A percentile compares a stretch with the other conserved stretches of the same genome.
These are phyloP conservation scores for Clarias fuscus DNA, from an alignment of 2,797 vertebrate genomes.

Conservation along the genomic window DNA sequence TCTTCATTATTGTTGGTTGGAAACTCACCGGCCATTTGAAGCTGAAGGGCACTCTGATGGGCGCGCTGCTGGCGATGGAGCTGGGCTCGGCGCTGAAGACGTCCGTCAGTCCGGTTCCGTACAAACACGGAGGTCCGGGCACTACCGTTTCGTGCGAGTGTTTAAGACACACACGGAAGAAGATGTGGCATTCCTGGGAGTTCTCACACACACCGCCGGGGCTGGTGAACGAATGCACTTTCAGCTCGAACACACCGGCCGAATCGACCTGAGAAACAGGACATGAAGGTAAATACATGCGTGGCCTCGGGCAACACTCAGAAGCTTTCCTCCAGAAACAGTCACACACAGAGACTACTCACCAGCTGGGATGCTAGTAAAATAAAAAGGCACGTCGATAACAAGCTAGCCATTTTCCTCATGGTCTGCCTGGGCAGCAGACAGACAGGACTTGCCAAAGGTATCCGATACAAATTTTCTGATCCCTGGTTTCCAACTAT, in stretches of 20 bases:
- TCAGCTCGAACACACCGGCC: conserved; percentile 85
- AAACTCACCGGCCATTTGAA: conserved; percentile 88
- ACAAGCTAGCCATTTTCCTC: conserved; percentile 66
- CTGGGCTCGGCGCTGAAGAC: conserved; percentile 68
- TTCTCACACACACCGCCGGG: conserved; percentile 60
- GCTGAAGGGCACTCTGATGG: conserved; percentile 76
- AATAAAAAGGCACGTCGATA: conserved; percentile 64
- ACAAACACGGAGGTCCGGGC: conserved; percentile 80
- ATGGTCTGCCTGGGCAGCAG: conserved; percentile 56
- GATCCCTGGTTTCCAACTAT: not conserved
- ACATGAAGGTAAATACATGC: not conserved
- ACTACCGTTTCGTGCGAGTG: conserved; percentile 77
- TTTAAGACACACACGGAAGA: conserved; percentile 86
- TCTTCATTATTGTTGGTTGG: too few species aligned
- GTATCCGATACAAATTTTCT: conserved; percentile 20
- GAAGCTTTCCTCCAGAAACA: not conserved
- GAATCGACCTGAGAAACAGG: conserved; percentile 66
- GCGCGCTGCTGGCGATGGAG: conserved; percentile 68
- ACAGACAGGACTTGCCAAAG: conserved; percentile 8
- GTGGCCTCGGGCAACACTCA: not conserved
- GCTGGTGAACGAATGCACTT: conserved; percentile 79
- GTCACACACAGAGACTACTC: conserved; percentile 58
- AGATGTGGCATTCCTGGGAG: conserved; percentile 74
- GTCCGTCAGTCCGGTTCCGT: conserved; percentile 75
- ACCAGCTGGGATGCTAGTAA: conserved; percentile 66